Base-by-base conservation (phyloP, 2,797 vertebrate genomes). In the Carapus acus region DNA sequence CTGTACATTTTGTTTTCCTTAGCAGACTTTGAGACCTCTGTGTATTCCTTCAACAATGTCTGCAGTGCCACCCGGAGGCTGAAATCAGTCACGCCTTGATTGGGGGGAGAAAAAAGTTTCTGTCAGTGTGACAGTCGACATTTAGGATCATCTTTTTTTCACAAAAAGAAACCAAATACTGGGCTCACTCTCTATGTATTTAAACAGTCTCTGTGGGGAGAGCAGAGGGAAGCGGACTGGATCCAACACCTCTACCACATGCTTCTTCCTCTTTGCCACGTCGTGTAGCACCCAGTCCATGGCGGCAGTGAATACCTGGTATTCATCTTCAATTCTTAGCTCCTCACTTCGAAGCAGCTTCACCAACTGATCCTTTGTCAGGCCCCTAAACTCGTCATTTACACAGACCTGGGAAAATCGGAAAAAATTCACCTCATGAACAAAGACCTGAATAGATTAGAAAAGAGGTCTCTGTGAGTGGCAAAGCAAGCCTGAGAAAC, bases 211-310 rank as follows among this genome's bases (percentile, higher is more conserved):
- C 70, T 96, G 93, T n/a, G 95, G 88, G 3, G 94, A 93, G 1
- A 99, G 87, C 67, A 99, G 71, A 23, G 92, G 90, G 75, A 99
- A 98, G 45, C 96, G 90, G 51, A 98, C 89, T 1, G 95, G 91
- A 52, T 97, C 94, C 76, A 98, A 65, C 3, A 97, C 90, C 79
- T 97, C 95, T 1, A 98, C 92, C 0, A 95, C 85, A 0, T 94
- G 66, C 64, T 96, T 97, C 86, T 92, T 96, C 72, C 93, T 90
- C 67, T 85, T 90, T 1, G 86, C 83, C 52, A 94, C 80, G 38
- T 98, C 92, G 56, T 93, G 93, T 44, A 94, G 85, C 58, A 97
- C 86, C 96, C 96, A 98, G 1, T 92, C 89, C 95, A 99, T 97
- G 7, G 94, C 93, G 2, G 92, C 91, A 1, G 74, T 85, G 66